Percentiles rank a stretch among this genome's conserved stretches.
phyloP scores from a whole-genome alignment of 2,113 vertebrate genomes.

The Serinus canaria region DNA sequence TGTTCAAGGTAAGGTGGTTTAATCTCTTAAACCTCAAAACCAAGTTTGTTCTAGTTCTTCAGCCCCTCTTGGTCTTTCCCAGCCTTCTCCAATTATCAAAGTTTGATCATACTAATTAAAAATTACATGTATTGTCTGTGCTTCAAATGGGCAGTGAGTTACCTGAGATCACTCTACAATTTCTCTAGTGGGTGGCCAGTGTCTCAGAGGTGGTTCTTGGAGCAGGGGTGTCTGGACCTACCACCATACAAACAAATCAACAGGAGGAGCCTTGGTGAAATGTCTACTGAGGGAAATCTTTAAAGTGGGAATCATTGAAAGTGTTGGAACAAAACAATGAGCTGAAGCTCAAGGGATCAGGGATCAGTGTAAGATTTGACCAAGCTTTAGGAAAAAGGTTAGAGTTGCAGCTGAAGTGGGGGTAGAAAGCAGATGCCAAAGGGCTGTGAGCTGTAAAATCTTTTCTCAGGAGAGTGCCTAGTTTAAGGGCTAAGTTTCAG shows the following conservation, averaged over 20 bases:
- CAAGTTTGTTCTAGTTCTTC: neutral
- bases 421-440: neutral
- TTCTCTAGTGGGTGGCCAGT: neutral
- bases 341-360: neutral
- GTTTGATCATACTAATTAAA: neutral
- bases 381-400: neutral
- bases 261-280: neutral
- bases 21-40: neutral
- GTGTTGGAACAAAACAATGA: neutral
- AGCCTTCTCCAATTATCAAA: neutral
- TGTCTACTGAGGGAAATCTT: neutral
- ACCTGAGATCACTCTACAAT: neutral
- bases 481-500: neutral
- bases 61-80: neutral
- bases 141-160: neutral
- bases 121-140: neutral
- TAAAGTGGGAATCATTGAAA: neutral
- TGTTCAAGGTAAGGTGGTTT: neutral
- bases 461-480: neutral
- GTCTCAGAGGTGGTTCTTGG: neutral
- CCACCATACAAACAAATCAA: accelerated
- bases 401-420: neutral
- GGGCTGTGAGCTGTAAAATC: neutral
- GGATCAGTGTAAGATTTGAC: neutral
- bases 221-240: neutral